These are phyloP conservation scores for Hypsopygia costalis DNA, from an alignment of 2,888 invertebrate genomes.

Conservation along the genomic window DNA sequence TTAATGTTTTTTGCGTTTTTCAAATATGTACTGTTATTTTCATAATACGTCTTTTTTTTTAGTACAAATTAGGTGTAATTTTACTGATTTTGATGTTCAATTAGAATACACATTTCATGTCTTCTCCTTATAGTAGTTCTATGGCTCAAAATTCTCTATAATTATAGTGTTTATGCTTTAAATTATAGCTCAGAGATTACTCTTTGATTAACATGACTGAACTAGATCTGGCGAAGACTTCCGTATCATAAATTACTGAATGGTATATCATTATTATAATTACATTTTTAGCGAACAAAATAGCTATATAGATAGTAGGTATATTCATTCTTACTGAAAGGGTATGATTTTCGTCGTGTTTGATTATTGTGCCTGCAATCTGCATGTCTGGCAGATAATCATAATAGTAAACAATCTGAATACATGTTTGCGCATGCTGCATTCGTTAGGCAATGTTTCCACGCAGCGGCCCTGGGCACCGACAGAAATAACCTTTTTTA, in stretches of 20 bases:
- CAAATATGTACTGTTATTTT: no score
- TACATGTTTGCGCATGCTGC: conserved; percentile 8
- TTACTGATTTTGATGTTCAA: no score
- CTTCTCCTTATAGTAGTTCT: no score
- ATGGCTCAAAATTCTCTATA: no score
- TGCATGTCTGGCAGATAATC: conserved; percentile 15
- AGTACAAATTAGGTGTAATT: no score
- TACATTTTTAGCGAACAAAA: neutral
- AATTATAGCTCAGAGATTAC: no score
- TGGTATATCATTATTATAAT: neutral
- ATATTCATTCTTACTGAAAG: neutral
- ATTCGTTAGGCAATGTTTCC: conserved; percentile 30
- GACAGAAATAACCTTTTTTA: conserved; percentile 42
- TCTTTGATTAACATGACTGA: no score
- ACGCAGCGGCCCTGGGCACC: conserved; percentile 34
- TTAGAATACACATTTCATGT: no score
- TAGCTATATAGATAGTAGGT: no score
- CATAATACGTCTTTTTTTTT: no score
- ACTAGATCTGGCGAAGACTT: neutral
- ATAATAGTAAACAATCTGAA: conserved; percentile 23
- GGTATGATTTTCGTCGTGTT: conserved; percentile 5
- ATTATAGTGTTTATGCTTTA: no score
- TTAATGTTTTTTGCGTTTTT: no score
- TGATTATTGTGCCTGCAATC: conserved; percentile 7
- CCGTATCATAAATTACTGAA: neutral